Conservation (phyloP, 1,140 invertebrate genomes). For the Micrasema longulum region DNA sequence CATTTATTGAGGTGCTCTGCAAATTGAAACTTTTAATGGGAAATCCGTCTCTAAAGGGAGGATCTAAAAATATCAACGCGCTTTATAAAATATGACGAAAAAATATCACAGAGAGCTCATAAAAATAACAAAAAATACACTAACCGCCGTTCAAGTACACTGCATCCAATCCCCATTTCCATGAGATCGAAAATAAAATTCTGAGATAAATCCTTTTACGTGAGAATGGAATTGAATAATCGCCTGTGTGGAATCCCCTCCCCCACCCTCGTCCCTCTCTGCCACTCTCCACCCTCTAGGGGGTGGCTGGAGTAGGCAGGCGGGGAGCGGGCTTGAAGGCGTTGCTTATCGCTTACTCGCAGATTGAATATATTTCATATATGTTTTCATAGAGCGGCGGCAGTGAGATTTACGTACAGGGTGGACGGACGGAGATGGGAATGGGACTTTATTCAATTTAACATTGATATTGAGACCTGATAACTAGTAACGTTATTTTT, state of each 20-base stretch:
- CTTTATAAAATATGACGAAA: constrained; percentile 22
- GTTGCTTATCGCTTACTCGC: constrained; percentile 55
- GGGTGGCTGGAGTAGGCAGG: constrained; percentile 18
- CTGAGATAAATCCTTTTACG: constrained; percentile 39
- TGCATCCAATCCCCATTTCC: constrained; percentile 36
- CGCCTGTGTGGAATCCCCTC: constrained; percentile 21
- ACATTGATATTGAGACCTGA: not conserved
- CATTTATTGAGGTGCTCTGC: no score
- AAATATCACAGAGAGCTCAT: constrained; percentile 1
- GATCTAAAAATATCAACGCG: constrained; percentile 22
- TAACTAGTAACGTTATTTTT: not conserved
- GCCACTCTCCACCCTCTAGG: no score
- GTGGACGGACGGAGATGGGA: constrained; percentile 16
- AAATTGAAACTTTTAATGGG: constrained; percentile 4
- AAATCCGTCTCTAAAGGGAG: constrained; percentile 9
- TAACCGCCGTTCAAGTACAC: constrained; percentile 34
- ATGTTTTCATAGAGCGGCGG: constrained; percentile 50
- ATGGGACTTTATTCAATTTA: no score
- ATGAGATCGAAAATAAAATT: constrained; percentile 36
- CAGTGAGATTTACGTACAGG: constrained; percentile 27
- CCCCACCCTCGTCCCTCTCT: no score
- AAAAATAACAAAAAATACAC: not conserved
- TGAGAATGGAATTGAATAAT: constrained; percentile 41
- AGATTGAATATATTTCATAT: constrained; percentile 56
- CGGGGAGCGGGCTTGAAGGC: constrained; percentile 45